These are phyloP conservation scores for Amphiduros pacificus DNA, from an alignment of 2,888 invertebrate species.

Conservation along the genomic window DNA sequence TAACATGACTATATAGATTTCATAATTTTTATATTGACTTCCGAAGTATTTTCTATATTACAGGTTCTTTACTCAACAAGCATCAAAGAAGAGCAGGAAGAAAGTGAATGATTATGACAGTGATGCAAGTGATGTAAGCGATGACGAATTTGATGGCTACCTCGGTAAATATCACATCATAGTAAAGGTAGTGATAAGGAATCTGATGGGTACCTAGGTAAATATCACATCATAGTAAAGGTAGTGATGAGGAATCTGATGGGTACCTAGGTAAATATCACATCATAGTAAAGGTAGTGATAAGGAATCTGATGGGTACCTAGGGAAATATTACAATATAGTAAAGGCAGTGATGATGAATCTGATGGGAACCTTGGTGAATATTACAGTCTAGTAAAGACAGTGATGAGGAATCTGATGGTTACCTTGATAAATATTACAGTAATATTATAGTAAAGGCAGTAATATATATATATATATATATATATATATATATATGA, in stretches of 20 bases:
- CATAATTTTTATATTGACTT: no score
- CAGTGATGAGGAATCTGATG: no score
- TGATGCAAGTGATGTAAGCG: conserved; percentile 73
- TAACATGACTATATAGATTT: no score
- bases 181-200: conserved; percentile 78
- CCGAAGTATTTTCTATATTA: no score
- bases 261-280: conserved; percentile 65
- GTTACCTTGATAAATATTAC: no score
- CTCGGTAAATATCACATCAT: conserved; percentile 60
- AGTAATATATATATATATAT: no score
- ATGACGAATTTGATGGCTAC: conserved; percentile 76
- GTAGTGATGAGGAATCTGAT: conserved; percentile 78
- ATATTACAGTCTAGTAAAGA: no score
- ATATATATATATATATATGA: no score
- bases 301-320: conserved; percentile 75
- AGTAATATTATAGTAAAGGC: no score
- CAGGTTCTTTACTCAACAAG: conserved; percentile 56
- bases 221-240: conserved; percentile 69
- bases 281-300: conserved; percentile 77
- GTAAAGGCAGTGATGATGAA: no score
- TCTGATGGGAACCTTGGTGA: no score
- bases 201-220: conserved; percentile 70
- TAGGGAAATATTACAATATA: no score
- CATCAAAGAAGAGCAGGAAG: conserved; percentile 36
- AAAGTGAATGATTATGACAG: conserved; percentile 66